Evolutionary conservation across 2,113 vertebrate species (phyloP).

Genomic region (Catagonus wagneri): DNA sequence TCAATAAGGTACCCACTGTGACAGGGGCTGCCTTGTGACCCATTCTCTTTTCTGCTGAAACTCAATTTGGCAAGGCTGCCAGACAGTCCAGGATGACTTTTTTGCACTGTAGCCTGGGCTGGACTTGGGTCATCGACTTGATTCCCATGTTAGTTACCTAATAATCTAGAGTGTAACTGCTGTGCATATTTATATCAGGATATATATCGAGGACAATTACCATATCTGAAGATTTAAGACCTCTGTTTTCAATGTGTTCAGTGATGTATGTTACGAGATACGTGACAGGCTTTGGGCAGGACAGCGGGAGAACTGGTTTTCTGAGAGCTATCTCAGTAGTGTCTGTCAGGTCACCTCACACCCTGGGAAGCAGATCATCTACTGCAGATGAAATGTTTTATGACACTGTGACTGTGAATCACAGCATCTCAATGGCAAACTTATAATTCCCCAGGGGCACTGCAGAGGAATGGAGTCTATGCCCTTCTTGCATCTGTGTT

Average conservation of each 20-base stretch:
- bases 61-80: background rate
- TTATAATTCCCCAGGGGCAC: background rate
- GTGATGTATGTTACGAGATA: background rate
- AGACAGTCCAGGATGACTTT: background rate
- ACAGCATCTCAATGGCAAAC: background rate
- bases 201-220: background rate
- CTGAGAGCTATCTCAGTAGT: background rate
- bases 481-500: background rate
- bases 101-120: background rate
- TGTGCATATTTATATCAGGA: background rate
- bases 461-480: background rate
- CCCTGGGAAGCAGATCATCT: conserved; percentile 20
- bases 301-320: background rate
- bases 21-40: background rate
- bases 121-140: background rate
- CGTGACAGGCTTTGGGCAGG: background rate
- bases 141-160: background rate
- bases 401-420: background rate
- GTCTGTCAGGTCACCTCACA: background rate
- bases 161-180: background rate
- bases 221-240: background rate
- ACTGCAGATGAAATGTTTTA: conserved; percentile 16
- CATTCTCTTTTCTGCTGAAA: background rate
- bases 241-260: background rate
- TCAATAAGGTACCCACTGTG: background rate